A percentile compares a stretch with the other conserved stretches of the same genome.
Conservation (phyloP, 2,888 invertebrate genomes). For the Panopea generosa region DNA sequence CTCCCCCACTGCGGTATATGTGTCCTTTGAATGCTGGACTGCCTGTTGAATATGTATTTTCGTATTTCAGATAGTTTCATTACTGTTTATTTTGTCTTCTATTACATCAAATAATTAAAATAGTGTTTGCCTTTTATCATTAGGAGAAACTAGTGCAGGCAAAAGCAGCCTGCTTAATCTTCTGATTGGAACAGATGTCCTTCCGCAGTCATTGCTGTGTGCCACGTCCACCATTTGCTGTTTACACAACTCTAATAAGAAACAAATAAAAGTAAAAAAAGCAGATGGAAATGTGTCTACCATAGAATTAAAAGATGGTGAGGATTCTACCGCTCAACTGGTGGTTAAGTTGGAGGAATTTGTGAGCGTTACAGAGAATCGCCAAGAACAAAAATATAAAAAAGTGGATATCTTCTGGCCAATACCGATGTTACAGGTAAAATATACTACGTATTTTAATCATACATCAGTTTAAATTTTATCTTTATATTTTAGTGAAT, state of each 20-base stretch:
- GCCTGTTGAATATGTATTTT: too few relatives aligned
- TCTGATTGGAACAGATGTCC: conserved; percentile 73
- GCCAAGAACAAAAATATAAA: conserved; percentile 64
- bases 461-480: too few relatives aligned
- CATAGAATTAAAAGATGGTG: neutral
- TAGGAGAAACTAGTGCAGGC: conserved; percentile 81
- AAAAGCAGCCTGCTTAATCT: conserved; percentile 81
- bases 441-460: too few relatives aligned
- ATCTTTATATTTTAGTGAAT: too few relatives aligned
- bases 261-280: conserved; percentile 29
- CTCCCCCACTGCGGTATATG: too few relatives aligned
- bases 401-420: conserved; percentile 77
- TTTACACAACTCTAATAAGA: conserved; percentile 52
- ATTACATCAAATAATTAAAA: too few relatives aligned
- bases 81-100: too few relatives aligned
- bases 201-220: conserved; percentile 75
- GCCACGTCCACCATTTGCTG: conserved; percentile 77
- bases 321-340: conserved; percentile 6
- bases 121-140: too few relatives aligned
- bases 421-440: conserved; percentile 72
- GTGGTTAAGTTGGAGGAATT: conserved; percentile 43
- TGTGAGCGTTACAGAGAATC: conserved; percentile 47
- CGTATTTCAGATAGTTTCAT: too few relatives aligned
- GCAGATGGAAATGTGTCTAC: conserved; percentile 22
- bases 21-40: too few relatives aligned